Conservation (phyloP, 2,888 invertebrate species). For the Epirrhoe tristata region DNA sequence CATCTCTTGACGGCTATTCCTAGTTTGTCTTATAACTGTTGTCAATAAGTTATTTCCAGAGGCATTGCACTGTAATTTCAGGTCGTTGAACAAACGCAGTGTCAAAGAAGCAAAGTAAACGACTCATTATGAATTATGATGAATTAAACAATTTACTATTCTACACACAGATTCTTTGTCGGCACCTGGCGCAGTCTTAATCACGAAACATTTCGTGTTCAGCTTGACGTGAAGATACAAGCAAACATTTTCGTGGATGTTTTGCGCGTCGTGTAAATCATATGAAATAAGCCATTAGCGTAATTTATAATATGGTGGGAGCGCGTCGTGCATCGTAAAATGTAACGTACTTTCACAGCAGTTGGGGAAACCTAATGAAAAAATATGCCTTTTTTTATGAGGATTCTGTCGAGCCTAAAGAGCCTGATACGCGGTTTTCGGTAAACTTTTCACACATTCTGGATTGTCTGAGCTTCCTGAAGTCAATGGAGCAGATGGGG, state of each 20-base stretch:
- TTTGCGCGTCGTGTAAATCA: constrained; percentile 58
- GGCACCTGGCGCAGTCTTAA: constrained; percentile 30
- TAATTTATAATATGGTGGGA: constrained; percentile 57
- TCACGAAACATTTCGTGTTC: constrained; percentile 29
- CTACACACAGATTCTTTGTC: constrained; percentile 14
- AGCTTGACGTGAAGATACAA: constrained; percentile 28
- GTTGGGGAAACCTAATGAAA: constrained; percentile 46
- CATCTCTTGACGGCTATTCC: neutral
- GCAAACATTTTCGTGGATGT: constrained; percentile 48
- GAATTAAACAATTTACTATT: constrained; percentile 17
- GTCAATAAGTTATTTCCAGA: neutral
- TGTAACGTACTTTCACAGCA: constrained; percentile 45
- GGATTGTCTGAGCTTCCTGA: constrained; percentile 29
- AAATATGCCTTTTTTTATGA: constrained; percentile 45
- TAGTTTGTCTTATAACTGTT: neutral
- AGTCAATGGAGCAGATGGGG: constrained; percentile 35
- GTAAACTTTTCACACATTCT: constrained; percentile 34
- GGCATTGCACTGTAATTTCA: neutral
- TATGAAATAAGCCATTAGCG: constrained; percentile 64
- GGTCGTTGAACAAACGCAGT: neutral
- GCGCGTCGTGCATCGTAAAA: constrained; percentile 56
- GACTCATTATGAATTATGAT: neutral
- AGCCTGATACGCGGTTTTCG: constrained; percentile 35
- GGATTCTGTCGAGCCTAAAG: constrained; percentile 34
- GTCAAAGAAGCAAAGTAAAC: neutral